phyloP scores from a whole-genome alignment of 2,113 vertebrate species.

The Donacobius atricapilla region DNA sequence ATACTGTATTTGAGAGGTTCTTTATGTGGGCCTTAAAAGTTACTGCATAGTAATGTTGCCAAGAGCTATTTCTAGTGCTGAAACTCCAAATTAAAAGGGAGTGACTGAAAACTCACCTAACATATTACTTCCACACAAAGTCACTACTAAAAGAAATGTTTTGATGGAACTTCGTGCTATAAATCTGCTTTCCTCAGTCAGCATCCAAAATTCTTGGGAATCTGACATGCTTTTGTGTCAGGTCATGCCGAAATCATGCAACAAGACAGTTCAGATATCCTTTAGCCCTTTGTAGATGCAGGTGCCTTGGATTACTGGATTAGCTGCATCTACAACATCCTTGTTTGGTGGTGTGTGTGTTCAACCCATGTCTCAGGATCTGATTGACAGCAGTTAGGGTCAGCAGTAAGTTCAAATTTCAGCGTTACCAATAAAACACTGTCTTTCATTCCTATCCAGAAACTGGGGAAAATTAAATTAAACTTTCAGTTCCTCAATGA shows the following conservation, averaged over 20 bases:
- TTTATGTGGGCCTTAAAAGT: neutral
- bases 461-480: neutral
- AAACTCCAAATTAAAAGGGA: neutral
- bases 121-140: neutral
- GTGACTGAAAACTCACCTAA: neutral
- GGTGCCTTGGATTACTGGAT: neutral
- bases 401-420: neutral
- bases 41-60: neutral
- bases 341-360: neutral
- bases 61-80: neutral
- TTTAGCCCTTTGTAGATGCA: neutral
- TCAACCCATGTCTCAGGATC: neutral
- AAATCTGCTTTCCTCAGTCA: neutral
- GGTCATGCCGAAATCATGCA: neutral
- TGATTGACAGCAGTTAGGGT: neutral
- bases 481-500: neutral
- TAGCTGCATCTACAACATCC: neutral
- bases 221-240: neutral
- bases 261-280: neutral
- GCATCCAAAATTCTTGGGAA: neutral
- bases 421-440: neutral
- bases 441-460: neutral
- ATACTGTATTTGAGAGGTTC: neutral
- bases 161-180: neutral
- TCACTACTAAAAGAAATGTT: neutral